Evolutionary conservation across 2,797 vertebrate genomes (phyloP).

Genomic region (Prunella strophiata): DNA sequence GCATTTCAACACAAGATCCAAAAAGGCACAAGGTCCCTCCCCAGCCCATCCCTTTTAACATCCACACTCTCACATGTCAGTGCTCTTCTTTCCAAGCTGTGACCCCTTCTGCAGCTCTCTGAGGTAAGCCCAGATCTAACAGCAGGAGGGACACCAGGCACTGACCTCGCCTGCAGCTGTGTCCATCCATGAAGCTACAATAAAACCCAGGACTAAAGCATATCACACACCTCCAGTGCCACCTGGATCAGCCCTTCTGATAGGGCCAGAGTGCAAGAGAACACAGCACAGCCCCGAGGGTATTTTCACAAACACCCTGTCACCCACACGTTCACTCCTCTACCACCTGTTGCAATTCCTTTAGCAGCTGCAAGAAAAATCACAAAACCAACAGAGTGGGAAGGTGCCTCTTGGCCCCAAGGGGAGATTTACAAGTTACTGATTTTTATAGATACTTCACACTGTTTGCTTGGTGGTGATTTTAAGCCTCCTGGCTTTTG

Average conservation of each 20-base stretch:
- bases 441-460: neutral
- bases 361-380: neutral
- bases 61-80: neutral
- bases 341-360: neutral
- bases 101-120: neutral
- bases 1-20: neutral
- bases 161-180: rapidly evolving
- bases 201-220: neutral
- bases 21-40: neutral
- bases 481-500: neutral
- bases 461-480: neutral
- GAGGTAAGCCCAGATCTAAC: neutral
- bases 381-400: neutral
- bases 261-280: neutral
- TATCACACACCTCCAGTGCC: neutral
- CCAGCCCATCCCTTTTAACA: neutral
- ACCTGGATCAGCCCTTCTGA: neutral
- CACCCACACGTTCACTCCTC: neutral
- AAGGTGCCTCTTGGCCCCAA: neutral
- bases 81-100: neutral
- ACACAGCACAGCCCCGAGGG: neutral
- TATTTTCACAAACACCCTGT: neutral
- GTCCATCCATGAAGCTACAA: rapidly evolving
- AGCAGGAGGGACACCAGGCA: neutral
- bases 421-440: neutral